Evolutionary conservation across 2,797 vertebrate species (phyloP), one percentile per base, ranked within the genome.

Genomic region (Etheostoma nigrum): DNA sequence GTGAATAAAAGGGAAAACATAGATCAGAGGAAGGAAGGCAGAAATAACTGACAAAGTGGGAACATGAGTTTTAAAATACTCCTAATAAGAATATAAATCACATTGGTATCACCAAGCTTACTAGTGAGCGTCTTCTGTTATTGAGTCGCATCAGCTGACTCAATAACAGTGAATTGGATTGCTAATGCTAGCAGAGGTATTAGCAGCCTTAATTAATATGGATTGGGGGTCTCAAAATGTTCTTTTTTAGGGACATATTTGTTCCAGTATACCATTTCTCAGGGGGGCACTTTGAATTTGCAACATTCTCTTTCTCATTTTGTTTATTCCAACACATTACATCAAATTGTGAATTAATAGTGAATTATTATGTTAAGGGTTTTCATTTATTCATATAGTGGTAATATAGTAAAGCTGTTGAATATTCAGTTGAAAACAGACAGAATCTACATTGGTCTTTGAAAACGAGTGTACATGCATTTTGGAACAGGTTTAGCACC

Each of bases 111-210:
- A 51, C 2, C 44, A 15, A 4, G 9, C 23, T 25, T 47, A 5
- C 11, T 49, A 30, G 59, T 63, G 27, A 27, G 27, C 27, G 27
- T 27, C 25, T 25, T 25, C 25, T 25, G 25, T 25, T 25, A 25
- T 25, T 25, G 25, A 21, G 21, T 23, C 2, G 59, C 33, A 66
- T 42, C 57, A 67, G n/a, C 62, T 57, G 57, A 23, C 45, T 68
- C 19, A 64, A 36, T 59, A 23, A 30, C 21, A 42, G 18, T 51
- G 44, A 23, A 9, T 36, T 66, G n/a, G 42, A 27, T 64, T 6
- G 4, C 6, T 40, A 40, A 40, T 12, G 36, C 10, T 40, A 11
- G 36, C 36, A 11, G 18, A 36, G 69, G 6, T 57, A 54, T 59
- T 21, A 27, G 12, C 49, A 61, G 12, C 9, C 30, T 4, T 30